phyloP scores from a whole-genome alignment of 2,888 invertebrate genomes.

The Oxycera nigricornis region DNA sequence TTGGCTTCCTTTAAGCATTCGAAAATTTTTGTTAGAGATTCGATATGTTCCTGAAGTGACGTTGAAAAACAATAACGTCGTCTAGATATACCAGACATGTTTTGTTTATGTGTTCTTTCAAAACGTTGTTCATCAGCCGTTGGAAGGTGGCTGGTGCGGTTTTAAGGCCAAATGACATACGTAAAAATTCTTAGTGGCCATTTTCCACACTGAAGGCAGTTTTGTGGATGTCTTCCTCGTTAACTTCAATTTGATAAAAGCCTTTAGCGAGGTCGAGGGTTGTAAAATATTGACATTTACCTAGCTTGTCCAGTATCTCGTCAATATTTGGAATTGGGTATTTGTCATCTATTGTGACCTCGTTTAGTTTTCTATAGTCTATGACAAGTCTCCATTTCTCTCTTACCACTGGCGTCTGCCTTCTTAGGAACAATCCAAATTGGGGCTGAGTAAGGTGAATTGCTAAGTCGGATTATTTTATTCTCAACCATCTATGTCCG shows the following conservation, averaged over 20 bases:
- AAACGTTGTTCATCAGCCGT: too few relatives aligned
- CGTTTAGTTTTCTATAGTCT: conserved; percentile 22
- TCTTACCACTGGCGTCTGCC: neutral
- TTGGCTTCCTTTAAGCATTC: too few relatives aligned
- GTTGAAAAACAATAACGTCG: too few relatives aligned
- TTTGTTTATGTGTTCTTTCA: too few relatives aligned
- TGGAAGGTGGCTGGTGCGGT: too few relatives aligned
- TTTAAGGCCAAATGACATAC: too few relatives aligned
- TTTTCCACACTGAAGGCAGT: conserved; percentile 54
- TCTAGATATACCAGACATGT: too few relatives aligned
- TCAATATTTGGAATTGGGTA: conserved; percentile 28
- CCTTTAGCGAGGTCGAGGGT: conserved; percentile 36
- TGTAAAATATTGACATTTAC: conserved; percentile 7
- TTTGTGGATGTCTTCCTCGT: conserved; percentile 44
- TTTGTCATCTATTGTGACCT: conserved; percentile 30
- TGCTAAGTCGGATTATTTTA: conserved; percentile 6
- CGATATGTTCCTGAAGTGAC: too few relatives aligned
- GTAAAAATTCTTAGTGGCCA: too few relatives aligned
- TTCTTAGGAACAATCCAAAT: conserved; percentile 26
- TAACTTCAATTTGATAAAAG: conserved; percentile 37
- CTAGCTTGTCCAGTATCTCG: conserved; percentile 45
- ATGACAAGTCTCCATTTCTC: conserved; percentile 26
- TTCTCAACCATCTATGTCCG: too few relatives aligned
- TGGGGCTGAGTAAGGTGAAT: conserved; percentile 20
- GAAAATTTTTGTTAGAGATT: too few relatives aligned